Evolutionary conservation across 2,113 vertebrate genomes (phyloP), one percentile per base, ranked within the genome.

Genomic region (Spea multiplicata): DNA sequence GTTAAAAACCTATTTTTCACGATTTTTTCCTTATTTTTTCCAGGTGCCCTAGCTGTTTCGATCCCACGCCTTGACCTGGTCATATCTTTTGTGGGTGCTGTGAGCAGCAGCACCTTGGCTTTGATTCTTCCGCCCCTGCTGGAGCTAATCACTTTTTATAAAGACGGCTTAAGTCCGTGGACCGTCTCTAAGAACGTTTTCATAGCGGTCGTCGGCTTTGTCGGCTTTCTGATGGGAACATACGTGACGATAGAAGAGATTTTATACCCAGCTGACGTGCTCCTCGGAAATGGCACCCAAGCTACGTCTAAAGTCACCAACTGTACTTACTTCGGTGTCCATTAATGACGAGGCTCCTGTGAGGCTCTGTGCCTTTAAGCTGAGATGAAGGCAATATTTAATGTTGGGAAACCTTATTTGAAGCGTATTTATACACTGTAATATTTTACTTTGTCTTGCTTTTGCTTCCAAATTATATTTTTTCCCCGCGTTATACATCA

Each of bases 11-110:
- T 30, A 30, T 1, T 30, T 2, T 30, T 30, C 14, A 62, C 59
- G 5, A 16, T 6, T n/a, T 17, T n/a, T 13, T 65, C 3, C 5
- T 80, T 47, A 50, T 4, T 61, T 17, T 81, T 86, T 69, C 13
- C 17, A 94, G 93, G 92, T 90, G 91, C 92, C 1, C 84, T 92
- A 4, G 93, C 93, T 0, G 64, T 92, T 83, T 86, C 90, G 70
- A 93, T 96, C 80, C 95, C 95, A 52, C 92, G 91, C 14, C 87
- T 96, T 4, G 95, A 96, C 84, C 84, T 96, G 62, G 95, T 96
- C 53, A 96, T 96, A 83, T 94, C 95, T 14, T 88, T 96, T 0
- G 93, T 96, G 0, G 95, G 95, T 5, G 95, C 95, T 0, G 91
- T 96, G 77, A 94, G 93, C 89, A 96, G 95, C 87, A 95, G 93